A percentile compares a stretch with the other conserved stretches of the same genome.
These are phyloP conservation scores for Zygothrica quintamaculata DNA, from an alignment of 2,888 invertebrate genomes.

Conservation along the genomic window DNA sequence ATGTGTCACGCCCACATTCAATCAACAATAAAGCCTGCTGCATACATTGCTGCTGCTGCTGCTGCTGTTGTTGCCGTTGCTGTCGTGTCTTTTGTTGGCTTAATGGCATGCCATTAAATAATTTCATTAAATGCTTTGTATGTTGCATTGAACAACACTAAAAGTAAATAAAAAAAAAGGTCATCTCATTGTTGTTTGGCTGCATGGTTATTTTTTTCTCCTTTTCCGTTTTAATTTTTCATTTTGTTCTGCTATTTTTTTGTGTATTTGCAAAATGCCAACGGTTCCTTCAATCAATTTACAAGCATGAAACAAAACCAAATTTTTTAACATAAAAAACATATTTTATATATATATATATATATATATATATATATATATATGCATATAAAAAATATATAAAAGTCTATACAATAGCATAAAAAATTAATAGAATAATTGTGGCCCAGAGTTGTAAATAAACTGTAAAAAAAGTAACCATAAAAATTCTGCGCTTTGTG, in stretches of 20 bases:
- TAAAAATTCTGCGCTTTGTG: too few relatives aligned
- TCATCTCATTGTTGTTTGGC: constrained; percentile 46
- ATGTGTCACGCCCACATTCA: constrained; percentile 48
- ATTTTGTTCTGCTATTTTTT: constrained; percentile 17
- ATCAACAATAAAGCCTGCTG: constrained; percentile 59
- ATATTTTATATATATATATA: too few relatives aligned
- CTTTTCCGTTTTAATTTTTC: background rate
- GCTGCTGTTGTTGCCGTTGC: constrained; percentile 27
- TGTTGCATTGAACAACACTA: constrained; percentile 38
- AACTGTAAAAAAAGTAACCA: too few relatives aligned
- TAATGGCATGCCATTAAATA: constrained; percentile 76
- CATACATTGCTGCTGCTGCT: constrained; percentile 6
- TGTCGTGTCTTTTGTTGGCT: constrained; percentile 64
- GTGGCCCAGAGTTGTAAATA: too few relatives aligned
- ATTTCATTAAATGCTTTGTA: constrained; percentile 76
- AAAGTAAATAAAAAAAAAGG: constrained; percentile 45
- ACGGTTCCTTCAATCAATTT: constrained; percentile 55
- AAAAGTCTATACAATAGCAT: too few relatives aligned
- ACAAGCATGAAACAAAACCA: constrained; percentile 10
- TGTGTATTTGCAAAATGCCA: constrained; percentile 34
- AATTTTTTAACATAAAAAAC: background rate
- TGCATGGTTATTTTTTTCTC: background rate
- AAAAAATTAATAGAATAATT: too few relatives aligned
- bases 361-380: too few relatives aligned
- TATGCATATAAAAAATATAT: too few relatives aligned